Percentiles rank a stretch among this genome's conserved stretches.
phyloP scores from a whole-genome alignment of 1,140 invertebrate species.

The Monomorium pharaonis region DNA sequence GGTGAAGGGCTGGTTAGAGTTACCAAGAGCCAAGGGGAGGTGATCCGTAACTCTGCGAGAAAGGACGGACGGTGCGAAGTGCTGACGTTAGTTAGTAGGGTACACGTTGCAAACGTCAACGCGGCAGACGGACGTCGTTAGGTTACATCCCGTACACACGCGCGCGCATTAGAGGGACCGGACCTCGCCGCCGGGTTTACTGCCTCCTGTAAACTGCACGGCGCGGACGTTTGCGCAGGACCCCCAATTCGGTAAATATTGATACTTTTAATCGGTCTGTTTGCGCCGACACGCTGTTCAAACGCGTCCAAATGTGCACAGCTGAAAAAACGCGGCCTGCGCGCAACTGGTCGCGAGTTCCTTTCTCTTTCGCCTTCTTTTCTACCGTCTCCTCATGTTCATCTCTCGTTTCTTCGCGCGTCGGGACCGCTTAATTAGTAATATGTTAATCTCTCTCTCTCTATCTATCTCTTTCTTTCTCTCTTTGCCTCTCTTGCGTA shows the following conservation, averaged over 20 bases:
- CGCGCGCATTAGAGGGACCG: slow-evolving; percentile 34
- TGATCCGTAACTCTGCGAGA: slow-evolving; percentile 21
- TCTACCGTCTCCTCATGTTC: no score
- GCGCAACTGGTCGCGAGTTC: neutral
- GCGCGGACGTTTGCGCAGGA: slow-evolving; percentile 57
- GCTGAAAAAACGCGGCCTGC: slow-evolving; percentile 71
- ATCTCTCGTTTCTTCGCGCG: neutral
- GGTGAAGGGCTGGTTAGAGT: no score
- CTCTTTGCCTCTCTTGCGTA: no score
- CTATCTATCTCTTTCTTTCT: no score
- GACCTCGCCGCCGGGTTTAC: slow-evolving; percentile 32
- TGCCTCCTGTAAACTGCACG: slow-evolving; percentile 51
- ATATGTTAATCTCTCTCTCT: slow-evolving; percentile 33
- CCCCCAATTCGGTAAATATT: slow-evolving; percentile 78
- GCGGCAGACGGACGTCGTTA: neutral
- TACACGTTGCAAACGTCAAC: slow-evolving; percentile 57
- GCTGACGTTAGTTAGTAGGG: slow-evolving; percentile 54
- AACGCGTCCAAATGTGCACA: slow-evolving; percentile 62
- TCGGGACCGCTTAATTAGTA: slow-evolving; percentile 22
- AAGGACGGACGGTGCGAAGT: slow-evolving; percentile 33
- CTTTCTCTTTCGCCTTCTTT: neutral
- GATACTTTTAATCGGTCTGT: slow-evolving; percentile 80
- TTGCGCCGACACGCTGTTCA: slow-evolving; percentile 66
- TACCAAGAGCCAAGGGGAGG: neutral
- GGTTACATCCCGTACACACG: slow-evolving; percentile 1